Evolutionary conservation across 2,888 invertebrate species (phyloP), one percentile per base, ranked within the genome.

Genomic region (Molorchus minor): DNA sequence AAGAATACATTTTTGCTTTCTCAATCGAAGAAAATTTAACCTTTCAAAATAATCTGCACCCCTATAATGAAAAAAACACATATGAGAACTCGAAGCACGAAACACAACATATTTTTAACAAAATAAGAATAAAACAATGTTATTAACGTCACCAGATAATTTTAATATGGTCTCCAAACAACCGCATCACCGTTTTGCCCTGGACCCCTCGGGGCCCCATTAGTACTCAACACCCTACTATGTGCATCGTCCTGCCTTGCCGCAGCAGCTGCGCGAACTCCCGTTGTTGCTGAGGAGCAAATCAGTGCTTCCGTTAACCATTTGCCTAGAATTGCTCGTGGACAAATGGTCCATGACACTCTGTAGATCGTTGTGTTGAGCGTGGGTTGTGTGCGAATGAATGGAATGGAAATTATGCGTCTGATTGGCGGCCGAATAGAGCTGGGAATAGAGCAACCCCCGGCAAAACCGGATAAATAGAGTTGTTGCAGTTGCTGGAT

Each of bases 391-490:
- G 76, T 89, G 89, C 52, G 88, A 80, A 2, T 86, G 85, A 75
- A 89, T 87, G 44, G 89, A 81, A 74, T 89, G 89, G 74, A 90
- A 89, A 72, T 89, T 88, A 70, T 90, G 90, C 15, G 86, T 85
- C 75, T 90, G 90, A 74, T 90, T 90, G 36, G 90, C 90, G 0
- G 90, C 90, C 2, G 92, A 91, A 71, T 93, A 93, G 15, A 93
- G 80, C 75, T 93, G 93, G 4, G 93, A 93, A 80, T 93, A 94
- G 2, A 94, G 82, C 64, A 93, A 82, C 71, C 93, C n/a, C 93
- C 1, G 93, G 93, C 29, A 93, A 81, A 2, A 93, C 93, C 0
- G 91, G 91, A 73, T 90, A 90, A 0, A 90, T 77, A 0, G 90
- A 89, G 68, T 89, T 89, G 78, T 90, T 90, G 74, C 88, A 90